Conservation (phyloP, 2,888 invertebrate genomes). For the Drepanosiphum platanoidis region DNA sequence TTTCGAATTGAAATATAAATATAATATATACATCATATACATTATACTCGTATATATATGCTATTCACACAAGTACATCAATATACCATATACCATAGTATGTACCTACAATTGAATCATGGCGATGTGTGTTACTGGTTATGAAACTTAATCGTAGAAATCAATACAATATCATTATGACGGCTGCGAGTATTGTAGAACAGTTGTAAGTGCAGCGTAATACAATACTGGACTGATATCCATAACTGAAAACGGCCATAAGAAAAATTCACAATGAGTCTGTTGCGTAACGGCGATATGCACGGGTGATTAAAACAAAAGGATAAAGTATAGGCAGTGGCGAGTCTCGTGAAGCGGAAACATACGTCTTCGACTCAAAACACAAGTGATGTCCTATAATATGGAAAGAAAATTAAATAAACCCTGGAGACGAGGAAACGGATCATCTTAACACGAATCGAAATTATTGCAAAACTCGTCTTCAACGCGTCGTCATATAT, state of each 20-base stretch:
- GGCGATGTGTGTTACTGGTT: constrained; percentile 2
- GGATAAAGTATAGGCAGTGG: background rate
- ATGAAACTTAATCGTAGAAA: constrained; percentile 42
- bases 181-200: background rate
- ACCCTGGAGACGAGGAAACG: background rate
- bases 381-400: too few species aligned
- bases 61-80: background rate
- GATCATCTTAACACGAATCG: constrained; percentile 6
- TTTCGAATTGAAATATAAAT: constrained; percentile 1
- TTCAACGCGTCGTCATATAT: too few species aligned
- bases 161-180: constrained; percentile 39
- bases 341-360: constrained; percentile 29
- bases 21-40: too few species aligned
- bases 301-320: background rate
- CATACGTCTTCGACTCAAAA: background rate
- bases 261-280: constrained; percentile 20
- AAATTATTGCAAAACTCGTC: background rate
- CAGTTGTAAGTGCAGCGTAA: background rate
- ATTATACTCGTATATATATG: background rate
- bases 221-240: constrained; percentile 1
- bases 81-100: background rate
- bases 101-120: constrained; percentile 21
- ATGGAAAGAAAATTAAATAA: background rate
- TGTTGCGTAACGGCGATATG: constrained; percentile 35
- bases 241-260: background rate